A percentile compares a stretch with the other conserved stretches of the same genome.
Conservation (phyloP, 92 coral and sea anemone species). For the Meandrina meandrites region DNA sequence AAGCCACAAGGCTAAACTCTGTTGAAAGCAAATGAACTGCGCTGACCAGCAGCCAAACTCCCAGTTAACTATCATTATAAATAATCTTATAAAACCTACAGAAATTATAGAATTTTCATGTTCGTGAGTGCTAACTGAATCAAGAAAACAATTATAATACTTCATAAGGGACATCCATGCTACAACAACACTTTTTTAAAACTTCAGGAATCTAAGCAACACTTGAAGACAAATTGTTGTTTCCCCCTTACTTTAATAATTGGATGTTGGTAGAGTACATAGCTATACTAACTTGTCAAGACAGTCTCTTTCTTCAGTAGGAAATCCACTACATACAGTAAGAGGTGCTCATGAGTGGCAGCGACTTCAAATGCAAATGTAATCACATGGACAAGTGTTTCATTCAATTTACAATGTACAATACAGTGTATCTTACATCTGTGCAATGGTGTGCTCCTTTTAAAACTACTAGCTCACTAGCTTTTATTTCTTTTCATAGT, state of each 20-base stretch:
- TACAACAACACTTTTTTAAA: not conserved
- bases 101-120: not conserved
- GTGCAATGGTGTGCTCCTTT: not conserved
- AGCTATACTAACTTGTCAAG: constrained; percentile 37
- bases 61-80: too few relatives aligned
- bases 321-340: constrained; percentile 40
- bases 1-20: too few relatives aligned
- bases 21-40: too few relatives aligned
- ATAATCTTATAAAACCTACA: not conserved
- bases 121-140: not conserved
- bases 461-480: not conserved
- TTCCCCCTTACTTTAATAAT: not conserved
- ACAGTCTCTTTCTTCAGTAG: constrained; percentile 51
- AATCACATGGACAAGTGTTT: constrained; percentile 48
- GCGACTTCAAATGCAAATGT: constrained; percentile 42
- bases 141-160: not conserved
- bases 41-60: too few relatives aligned
- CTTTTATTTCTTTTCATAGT: too few relatives aligned
- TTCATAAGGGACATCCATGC: not conserved
- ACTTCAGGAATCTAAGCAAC: too few relatives aligned
- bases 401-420: constrained; percentile 13
- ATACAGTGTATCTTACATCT: not conserved
- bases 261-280: not conserved
- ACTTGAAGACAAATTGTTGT: too few relatives aligned
- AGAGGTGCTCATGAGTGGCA: constrained; percentile 46